These are phyloP conservation scores for Lonchura striata DNA, from an alignment of 2,113 vertebrate species.

Conservation along the genomic window DNA sequence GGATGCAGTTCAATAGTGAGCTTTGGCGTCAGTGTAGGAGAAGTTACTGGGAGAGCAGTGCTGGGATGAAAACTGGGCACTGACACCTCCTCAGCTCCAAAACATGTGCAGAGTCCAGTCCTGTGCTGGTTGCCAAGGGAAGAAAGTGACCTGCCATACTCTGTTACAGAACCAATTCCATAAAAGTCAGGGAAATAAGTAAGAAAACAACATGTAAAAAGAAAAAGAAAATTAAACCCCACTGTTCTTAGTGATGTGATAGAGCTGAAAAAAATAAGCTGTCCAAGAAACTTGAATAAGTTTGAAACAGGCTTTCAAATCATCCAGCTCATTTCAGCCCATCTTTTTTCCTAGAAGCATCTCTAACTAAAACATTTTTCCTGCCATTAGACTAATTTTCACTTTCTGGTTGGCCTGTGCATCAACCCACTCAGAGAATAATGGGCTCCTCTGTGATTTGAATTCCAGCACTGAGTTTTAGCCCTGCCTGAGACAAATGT, in stretches of 20 bases:
- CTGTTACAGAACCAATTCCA: background rate
- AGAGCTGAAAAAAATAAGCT: background rate
- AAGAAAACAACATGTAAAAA: background rate
- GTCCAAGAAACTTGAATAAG: background rate
- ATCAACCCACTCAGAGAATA: background rate
- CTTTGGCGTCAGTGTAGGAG: background rate
- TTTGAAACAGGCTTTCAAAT: background rate
- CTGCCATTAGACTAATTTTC: background rate
- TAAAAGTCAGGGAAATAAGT: background rate
- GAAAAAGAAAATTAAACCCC: background rate
- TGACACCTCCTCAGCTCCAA: background rate
- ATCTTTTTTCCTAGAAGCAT: background rate
- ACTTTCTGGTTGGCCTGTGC: background rate
- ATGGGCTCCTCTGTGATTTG: background rate
- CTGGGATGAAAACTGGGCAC: background rate
- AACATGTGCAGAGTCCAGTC: background rate
- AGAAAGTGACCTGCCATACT: background rate
- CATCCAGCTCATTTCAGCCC: background rate
- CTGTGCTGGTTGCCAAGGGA: background rate
- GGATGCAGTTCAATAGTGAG: background rate
- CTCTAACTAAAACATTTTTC: background rate
- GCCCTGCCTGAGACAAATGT: background rate
- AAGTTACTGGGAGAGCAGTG: background rate
- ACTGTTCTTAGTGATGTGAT: background rate
- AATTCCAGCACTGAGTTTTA: background rate